Evolutionary conservation across 2,888 invertebrate genomes (phyloP), one percentile per base, ranked within the genome.

Genomic region (Tiliacea aurago): DNA sequence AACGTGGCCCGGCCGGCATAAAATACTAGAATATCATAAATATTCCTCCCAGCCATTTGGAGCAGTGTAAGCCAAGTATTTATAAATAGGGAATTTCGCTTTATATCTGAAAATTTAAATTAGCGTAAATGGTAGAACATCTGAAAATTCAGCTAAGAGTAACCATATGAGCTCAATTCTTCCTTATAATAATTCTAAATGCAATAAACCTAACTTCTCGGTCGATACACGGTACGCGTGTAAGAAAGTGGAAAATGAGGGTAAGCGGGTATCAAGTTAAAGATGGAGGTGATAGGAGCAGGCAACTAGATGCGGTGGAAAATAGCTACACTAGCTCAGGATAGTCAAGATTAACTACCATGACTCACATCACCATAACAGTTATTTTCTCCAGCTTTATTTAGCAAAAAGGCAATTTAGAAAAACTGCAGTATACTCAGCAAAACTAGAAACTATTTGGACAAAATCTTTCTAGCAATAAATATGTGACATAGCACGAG

Each of bases 401-500:
- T 13, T 4, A n/a, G 41, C 13, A 23, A 43, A 51, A 20, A 6
- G 37, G 3, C 23, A 5, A 73, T 20, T 43, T 18, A 18, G 28
- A 15, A 71, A 47, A 53, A 53, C 41, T 62, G 49, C 61, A 65
- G 56, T 59, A 56, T 64, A n/a, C 20, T 18, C 23, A 55, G 41
- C 7, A 49, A 28, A 64, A 28, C 11, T 37, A 51, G 10, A 23
- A 45, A 49, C 3, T n/a, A 45, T 55, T 67, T n/a, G 33, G 43
- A 37, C 18, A 2, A 41, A 41, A 64, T 47, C 9, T 66, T 53
- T 63, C 2, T 23, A 20, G 53, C 28, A 51, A 59, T 67, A 82
- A 82, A 82, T 81, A 23, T 37, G 15, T 47, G 47, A 64, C 51
- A 56, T 7, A 56, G 58, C 59, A 56, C 56, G 55, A 78, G 73